Conservation (phyloP, 2,113 vertebrate species). For the Pseudorectes ferrugineus region DNA sequence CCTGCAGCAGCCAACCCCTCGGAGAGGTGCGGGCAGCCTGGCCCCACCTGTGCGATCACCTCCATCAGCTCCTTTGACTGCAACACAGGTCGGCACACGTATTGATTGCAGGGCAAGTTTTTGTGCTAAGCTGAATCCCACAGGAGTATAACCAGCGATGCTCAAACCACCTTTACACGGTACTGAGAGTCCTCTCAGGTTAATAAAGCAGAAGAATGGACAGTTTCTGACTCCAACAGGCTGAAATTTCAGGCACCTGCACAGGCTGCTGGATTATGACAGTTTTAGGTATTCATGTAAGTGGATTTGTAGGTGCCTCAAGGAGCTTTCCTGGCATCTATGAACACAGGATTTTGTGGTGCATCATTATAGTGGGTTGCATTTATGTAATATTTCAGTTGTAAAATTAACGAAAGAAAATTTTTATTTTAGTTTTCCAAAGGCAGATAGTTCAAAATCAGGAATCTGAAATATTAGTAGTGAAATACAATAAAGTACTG, state of each 20-base stretch:
- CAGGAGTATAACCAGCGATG: background rate
- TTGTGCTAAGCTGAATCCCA: background rate
- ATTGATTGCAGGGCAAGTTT: background rate
- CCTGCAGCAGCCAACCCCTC: background rate
- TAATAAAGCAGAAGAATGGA: background rate
- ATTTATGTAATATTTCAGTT: background rate
- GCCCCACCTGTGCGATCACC: background rate
- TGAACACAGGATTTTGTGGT: background rate
- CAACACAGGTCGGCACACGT: background rate
- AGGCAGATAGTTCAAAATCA: background rate
- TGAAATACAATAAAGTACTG: background rate
- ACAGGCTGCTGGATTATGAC: background rate
- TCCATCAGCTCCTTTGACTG: background rate
- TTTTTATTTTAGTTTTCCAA: background rate
- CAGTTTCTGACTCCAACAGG: background rate
- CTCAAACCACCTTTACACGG: accelerated
- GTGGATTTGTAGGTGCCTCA: background rate
- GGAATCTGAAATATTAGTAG: background rate
- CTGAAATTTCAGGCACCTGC: background rate
- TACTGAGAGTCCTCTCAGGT: background rate
- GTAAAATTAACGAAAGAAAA: background rate
- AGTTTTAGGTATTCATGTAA: background rate
- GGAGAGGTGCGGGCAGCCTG: background rate
- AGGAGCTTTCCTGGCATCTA: background rate
- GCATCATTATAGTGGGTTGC: accelerated